Conservation (phyloP, 2,113 vertebrate genomes). For the Platanista minor region DNA sequence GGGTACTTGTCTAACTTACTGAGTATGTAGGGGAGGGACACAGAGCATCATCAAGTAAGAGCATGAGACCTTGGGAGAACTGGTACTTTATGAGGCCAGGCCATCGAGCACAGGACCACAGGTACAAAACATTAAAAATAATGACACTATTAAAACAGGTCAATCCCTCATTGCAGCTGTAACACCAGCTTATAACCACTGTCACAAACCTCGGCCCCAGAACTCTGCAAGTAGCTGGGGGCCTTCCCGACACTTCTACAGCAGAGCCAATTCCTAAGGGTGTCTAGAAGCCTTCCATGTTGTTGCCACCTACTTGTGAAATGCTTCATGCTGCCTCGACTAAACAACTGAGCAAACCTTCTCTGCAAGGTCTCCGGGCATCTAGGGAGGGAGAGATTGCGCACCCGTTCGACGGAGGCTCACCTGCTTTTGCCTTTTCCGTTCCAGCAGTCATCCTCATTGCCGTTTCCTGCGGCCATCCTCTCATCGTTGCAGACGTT, state of each 20-base stretch:
- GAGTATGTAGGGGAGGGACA: neutral
- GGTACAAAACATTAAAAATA: neutral
- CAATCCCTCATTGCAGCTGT: neutral
- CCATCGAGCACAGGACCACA: neutral
- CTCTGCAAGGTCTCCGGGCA: neutral
- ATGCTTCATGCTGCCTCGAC: neutral
- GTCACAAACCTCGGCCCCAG: neutral
- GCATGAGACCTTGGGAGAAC: neutral
- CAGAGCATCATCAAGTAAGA: neutral
- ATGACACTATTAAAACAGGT: neutral
- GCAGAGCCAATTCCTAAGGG: neutral
- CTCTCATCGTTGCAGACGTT: slow-evolving; percentile 90
- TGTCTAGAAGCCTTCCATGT: neutral
- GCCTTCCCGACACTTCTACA: neutral
- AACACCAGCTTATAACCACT: neutral
- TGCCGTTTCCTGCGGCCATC: slow-evolving; percentile 84
- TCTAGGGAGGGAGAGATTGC: neutral
- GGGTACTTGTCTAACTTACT: neutral
- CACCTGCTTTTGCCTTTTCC: slow-evolving; percentile 96
- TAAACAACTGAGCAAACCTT: neutral
- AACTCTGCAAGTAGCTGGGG: neutral
- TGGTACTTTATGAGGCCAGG: neutral
- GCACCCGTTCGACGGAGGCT: neutral
- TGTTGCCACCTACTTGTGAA: neutral
- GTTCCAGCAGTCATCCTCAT: slow-evolving; percentile 89